Evolutionary conservation across 1,140 invertebrate species (phyloP).

Genomic region (Drosophila ficusphila): DNA sequence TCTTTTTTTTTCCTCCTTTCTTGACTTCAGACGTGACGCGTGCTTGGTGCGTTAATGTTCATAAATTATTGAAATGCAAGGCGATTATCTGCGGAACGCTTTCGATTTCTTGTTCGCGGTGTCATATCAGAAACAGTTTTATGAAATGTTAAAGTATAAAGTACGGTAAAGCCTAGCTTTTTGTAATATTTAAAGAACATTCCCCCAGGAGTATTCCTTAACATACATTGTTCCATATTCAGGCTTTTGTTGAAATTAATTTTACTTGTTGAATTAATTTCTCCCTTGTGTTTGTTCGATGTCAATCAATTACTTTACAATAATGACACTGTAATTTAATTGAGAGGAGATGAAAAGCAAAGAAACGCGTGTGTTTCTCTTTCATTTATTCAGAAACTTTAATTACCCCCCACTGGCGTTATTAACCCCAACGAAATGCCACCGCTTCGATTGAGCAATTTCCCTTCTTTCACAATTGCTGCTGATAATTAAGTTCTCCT

Average conservation of each 20-base stretch:
- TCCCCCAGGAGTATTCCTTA: too few relatives aligned
- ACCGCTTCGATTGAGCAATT: slow-evolving; percentile 11
- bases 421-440: neutral
- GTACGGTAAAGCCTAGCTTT: too few relatives aligned
- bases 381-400: neutral
- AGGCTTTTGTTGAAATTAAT: neutral
- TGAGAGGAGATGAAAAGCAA: neutral
- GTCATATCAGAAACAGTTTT: neutral
- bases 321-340: neutral
- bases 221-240: too few relatives aligned
- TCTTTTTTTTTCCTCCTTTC: neutral
- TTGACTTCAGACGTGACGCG: slow-evolving; percentile 50
- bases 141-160: too few relatives aligned
- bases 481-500: slow-evolving; percentile 9
- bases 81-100: slow-evolving; percentile 22
- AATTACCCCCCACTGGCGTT: neutral
- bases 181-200: too few relatives aligned
- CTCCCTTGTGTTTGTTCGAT: neutral
- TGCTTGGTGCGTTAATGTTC: slow-evolving; percentile 50
- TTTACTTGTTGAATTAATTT: neutral
- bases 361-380: neutral
- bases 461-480: slow-evolving; percentile 20
- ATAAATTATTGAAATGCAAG: slow-evolving; percentile 63
- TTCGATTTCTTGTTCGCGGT: slow-evolving; percentile 2
- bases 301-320: neutral